These are phyloP conservation scores for Hyperoodon ampullatus DNA, from an alignment of 2,113 vertebrate species.

Conservation along the genomic window DNA sequence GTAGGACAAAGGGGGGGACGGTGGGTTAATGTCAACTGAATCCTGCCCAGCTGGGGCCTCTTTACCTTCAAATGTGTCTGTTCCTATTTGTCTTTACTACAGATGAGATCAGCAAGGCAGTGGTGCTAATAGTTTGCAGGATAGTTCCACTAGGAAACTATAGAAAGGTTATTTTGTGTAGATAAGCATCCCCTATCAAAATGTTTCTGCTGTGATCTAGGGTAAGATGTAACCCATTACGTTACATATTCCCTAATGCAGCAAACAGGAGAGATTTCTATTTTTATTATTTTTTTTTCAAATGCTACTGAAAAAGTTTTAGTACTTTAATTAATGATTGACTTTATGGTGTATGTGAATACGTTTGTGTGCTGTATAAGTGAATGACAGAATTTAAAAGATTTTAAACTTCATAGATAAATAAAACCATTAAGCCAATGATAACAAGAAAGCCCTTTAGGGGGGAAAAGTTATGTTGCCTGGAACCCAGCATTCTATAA, in stretches of 20 bases:
- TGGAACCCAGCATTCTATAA: not conserved
- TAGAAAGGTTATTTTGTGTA: not conserved
- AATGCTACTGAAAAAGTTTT: not conserved
- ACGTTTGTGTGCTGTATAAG: not conserved
- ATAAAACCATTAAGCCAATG: constrained; percentile 30
- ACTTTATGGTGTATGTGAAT: not conserved
- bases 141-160: not conserved
- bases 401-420: constrained; percentile 4
- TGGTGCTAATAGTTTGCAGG: not conserved
- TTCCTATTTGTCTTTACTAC: not conserved
- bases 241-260: too few relatives aligned
- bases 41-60: not conserved
- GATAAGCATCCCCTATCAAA: not conserved
- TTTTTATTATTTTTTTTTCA: not conserved
- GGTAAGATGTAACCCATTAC: not conserved
- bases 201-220: not conserved
- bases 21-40: not conserved
- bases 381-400: constrained; percentile 19
- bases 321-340: constrained; percentile 21
- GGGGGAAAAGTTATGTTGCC: not conserved
- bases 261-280: not conserved
- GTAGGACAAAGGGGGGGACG: not conserved
- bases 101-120: not conserved
- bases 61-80: not conserved
- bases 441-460: not conserved